These are phyloP conservation scores for Drosophila nigromelanica DNA, from an alignment of 1,140 invertebrate species.

Conservation along the genomic window DNA sequence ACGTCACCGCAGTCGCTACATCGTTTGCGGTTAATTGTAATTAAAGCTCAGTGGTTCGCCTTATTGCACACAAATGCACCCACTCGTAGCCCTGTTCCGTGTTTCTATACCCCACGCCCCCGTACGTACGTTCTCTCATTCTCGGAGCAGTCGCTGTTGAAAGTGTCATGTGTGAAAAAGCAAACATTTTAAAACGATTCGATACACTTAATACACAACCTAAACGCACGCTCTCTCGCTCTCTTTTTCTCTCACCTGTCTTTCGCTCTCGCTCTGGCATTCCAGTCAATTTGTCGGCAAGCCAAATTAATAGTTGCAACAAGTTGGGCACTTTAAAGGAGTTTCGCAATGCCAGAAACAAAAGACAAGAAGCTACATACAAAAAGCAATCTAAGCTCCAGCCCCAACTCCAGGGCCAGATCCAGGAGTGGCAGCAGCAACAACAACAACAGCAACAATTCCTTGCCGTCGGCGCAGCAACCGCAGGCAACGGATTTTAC, in stretches of 20 bases:
- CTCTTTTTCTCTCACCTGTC: background rate
- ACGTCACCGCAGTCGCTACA: slow-evolving; percentile 62
- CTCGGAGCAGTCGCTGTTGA: slow-evolving; percentile 43
- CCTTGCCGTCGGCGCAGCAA: background rate
- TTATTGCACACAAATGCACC: slow-evolving; percentile 53
- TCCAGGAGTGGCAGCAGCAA: slow-evolving; percentile 9
- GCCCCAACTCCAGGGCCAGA: background rate
- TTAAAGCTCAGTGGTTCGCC: slow-evolving; percentile 73
- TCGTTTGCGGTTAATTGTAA: slow-evolving; percentile 79
- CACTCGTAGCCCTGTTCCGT: background rate
- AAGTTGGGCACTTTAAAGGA: background rate
- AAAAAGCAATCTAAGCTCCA: background rate
- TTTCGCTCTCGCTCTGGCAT: background rate
- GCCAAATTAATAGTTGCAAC: slow-evolving; percentile 15
- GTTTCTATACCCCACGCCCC: background rate
- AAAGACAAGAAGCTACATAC: background rate
- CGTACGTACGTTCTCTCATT: background rate
- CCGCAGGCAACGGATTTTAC: slow-evolving; percentile 48
- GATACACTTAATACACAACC: slow-evolving; percentile 6
- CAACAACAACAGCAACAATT: too few species aligned
- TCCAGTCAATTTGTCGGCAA: background rate
- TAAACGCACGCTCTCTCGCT: background rate
- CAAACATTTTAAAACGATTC: slow-evolving; percentile 49
- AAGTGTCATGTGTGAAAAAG: slow-evolving; percentile 51
- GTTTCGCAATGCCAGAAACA: slow-evolving; percentile 14